A percentile compares a stretch with the other conserved stretches of the same genome.
Evolutionary conservation across 2,888 invertebrate genomes (phyloP).

Genomic region (Alentia gelatinosa): DNA sequence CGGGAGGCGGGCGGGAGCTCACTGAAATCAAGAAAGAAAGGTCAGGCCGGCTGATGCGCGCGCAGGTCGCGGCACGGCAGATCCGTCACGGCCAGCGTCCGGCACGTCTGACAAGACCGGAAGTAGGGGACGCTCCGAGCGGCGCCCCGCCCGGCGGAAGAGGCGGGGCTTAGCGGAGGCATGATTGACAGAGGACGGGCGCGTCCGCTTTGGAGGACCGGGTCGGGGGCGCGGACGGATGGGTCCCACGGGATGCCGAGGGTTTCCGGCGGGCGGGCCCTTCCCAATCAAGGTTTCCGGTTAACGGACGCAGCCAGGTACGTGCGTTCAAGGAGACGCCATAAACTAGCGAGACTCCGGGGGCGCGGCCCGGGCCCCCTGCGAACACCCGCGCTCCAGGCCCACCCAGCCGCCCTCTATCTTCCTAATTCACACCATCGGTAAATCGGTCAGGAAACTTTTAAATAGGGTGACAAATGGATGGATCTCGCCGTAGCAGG

Average conservation of each 20-base stretch:
- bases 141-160: not conserved
- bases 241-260: not conserved
- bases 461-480: too few relatives aligned
- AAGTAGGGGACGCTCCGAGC: not conserved
- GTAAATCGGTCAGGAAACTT: too few relatives aligned
- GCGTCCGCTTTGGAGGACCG: not conserved
- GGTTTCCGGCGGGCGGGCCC: not conserved
- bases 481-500: too few relatives aligned
- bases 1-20: too few relatives aligned
- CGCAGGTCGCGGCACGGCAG: not conserved
- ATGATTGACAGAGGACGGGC: not conserved
- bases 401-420: too few relatives aligned
- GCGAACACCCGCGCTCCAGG: too few relatives aligned
- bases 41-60: not conserved
- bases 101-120: not conserved
- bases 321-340: too few relatives aligned
- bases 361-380: too few relatives aligned
- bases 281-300: not conserved
- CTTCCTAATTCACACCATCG: too few relatives aligned
- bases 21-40: too few relatives aligned
- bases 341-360: too few relatives aligned
- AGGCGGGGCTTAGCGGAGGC: not conserved
- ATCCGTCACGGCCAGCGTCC: not conserved
- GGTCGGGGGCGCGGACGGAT: not conserved
- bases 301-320: too few relatives aligned